Conservation (phyloP, 92 coral and sea anemone species). For the Plumapathes pennacea region DNA sequence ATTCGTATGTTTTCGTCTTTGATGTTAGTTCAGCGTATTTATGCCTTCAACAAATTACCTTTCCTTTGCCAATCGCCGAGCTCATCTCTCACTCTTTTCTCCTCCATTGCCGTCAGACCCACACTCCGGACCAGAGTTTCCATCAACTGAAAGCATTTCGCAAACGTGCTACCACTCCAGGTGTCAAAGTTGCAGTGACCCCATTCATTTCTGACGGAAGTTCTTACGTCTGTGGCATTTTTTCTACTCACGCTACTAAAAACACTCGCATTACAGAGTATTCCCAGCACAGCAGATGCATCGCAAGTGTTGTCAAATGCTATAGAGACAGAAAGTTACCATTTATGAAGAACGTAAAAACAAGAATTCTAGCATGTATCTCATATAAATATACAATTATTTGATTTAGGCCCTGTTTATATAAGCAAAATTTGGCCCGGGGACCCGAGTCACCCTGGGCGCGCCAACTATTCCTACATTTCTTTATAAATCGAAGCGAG, state of each 20-base stretch:
- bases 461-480: too few species aligned
- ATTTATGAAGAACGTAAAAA: too few species aligned
- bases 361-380: too few species aligned
- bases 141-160: slow-evolving; percentile 62
- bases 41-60: too few species aligned
- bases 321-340: slow-evolving; percentile 4
- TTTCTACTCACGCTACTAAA: slow-evolving; percentile 40
- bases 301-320: slow-evolving; percentile 82
- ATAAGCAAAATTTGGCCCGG: too few species aligned
- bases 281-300: slow-evolving; percentile 70
- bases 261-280: slow-evolving; percentile 50
- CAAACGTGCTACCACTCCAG: slow-evolving; percentile 55
- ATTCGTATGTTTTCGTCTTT: too few species aligned
- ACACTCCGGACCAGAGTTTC: slow-evolving; percentile 58
- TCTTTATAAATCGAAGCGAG: too few species aligned
- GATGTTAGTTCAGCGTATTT: too few species aligned
- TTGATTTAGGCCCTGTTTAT: too few species aligned
- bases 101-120: slow-evolving; percentile 39
- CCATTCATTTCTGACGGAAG: slow-evolving; percentile 75
- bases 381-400: too few species aligned
- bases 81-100: slow-evolving; percentile 37
- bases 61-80: slow-evolving; percentile 71
- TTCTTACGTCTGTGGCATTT: slow-evolving; percentile 61
- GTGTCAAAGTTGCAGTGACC: slow-evolving; percentile 80
- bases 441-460: too few species aligned